phyloP scores from a whole-genome alignment of 92 coral and sea anemone genomes.

The Phenganax marumi region DNA sequence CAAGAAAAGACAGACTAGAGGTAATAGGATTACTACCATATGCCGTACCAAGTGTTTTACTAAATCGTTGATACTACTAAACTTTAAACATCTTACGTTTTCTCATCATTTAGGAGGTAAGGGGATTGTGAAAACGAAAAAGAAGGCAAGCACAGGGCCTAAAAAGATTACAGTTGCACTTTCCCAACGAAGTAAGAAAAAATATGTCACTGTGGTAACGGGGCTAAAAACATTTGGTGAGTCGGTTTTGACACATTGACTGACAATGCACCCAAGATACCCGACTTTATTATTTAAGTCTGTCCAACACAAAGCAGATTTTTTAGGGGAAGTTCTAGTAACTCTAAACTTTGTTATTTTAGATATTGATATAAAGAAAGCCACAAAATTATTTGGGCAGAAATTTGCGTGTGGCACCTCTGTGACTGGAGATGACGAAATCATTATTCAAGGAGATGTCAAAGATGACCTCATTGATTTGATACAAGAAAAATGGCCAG shows the following conservation, averaged over 20 bases:
- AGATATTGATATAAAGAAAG: slow-evolving; percentile 92
- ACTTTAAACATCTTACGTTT: not conserved
- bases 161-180: slow-evolving; percentile 71
- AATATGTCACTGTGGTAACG: slow-evolving; percentile 91
- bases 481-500: slow-evolving; percentile 96
- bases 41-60: not conserved
- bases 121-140: slow-evolving; percentile 85
- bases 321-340: not conserved
- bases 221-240: slow-evolving; percentile 95
- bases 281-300: too few species aligned
- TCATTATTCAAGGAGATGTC: slow-evolving; percentile 94
- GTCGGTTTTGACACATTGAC: not conserved
- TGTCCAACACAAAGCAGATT: too few species aligned
- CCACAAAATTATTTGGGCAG: slow-evolving; percentile 85
- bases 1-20: slow-evolving; percentile 94
- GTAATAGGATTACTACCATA: slow-evolving; percentile 18
- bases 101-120: slow-evolving; percentile 69
- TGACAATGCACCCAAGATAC: too few species aligned
- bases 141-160: slow-evolving; percentile 72
- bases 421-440: slow-evolving; percentile 94
- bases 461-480: slow-evolving; percentile 87
- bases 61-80: not conserved
- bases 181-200: slow-evolving; percentile 90
- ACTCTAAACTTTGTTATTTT: not conserved
- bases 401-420: slow-evolving; percentile 95